Percentiles rank a stretch among this genome's conserved stretches.
These are phyloP conservation scores for Synergus gifuensis DNA, from an alignment of 2,888 invertebrate genomes.

Conservation along the genomic window DNA sequence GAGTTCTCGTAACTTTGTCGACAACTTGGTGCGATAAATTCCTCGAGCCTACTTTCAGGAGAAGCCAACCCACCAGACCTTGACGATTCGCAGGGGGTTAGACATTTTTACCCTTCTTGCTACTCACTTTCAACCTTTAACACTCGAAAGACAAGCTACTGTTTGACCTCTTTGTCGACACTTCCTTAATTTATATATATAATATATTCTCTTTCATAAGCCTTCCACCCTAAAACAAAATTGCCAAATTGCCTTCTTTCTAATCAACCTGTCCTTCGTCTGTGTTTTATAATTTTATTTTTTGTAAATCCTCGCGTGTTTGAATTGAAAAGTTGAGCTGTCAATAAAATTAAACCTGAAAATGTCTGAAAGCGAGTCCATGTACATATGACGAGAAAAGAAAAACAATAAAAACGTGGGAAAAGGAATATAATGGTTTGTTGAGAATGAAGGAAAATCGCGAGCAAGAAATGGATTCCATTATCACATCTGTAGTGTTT, in stretches of 20 bases:
- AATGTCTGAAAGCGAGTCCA: background rate
- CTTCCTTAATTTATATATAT: slow-evolving; percentile 68
- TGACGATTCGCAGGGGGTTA: slow-evolving; percentile 11
- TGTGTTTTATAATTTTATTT: background rate
- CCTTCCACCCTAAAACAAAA: slow-evolving; percentile 4
- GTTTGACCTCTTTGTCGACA: slow-evolving; percentile 66
- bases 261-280: background rate
- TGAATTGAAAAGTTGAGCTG: background rate
- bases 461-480: background rate
- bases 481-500: background rate
- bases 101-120: slow-evolving; percentile 47
- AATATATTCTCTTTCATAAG: slow-evolving; percentile 2
- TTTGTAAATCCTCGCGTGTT: background rate
- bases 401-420: background rate
- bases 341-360: background rate
- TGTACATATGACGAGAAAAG: background rate
- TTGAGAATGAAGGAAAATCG: background rate
- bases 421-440: background rate
- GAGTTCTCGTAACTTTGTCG: slow-evolving; percentile 53
- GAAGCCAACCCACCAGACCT: slow-evolving; percentile 42
- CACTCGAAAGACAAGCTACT: slow-evolving; percentile 60
- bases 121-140: slow-evolving; percentile 63
- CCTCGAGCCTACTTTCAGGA: slow-evolving; percentile 49
- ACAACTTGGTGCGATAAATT: slow-evolving; percentile 61
- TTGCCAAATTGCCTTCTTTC: background rate